Conservation (phyloP, 2,113 vertebrate species). For the Verasper variegatus region DNA sequence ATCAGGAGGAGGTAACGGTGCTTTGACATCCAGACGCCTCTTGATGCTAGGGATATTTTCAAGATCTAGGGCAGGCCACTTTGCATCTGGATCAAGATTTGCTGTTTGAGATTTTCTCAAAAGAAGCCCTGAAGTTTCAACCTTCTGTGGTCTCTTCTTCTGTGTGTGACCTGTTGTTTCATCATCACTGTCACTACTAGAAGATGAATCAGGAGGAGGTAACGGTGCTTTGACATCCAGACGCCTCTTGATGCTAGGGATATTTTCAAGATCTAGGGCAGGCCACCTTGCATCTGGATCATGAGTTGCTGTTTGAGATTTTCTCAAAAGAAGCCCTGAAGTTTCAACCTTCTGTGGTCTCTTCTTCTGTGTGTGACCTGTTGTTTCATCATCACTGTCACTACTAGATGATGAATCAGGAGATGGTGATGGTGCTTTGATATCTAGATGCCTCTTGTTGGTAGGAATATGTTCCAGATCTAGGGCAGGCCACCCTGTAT, state of each 20-base stretch:
- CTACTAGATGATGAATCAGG: slow-evolving; percentile 24
- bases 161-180: neutral
- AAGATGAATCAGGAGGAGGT: neutral
- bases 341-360: too few relatives aligned
- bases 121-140: neutral
- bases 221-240: slow-evolving; percentile 38
- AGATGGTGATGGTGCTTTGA: slow-evolving; percentile 8
- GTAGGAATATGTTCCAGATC: neutral
- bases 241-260: slow-evolving; percentile 4
- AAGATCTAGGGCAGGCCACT: neutral
- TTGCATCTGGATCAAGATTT: neutral
- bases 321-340: neutral
- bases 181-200: slow-evolving; percentile 21
- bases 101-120: neutral
- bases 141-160: neutral
- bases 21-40: slow-evolving; percentile 40
- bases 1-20: neutral
- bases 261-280: neutral
- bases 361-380: neutral
- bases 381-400: slow-evolving; percentile 19
- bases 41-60: neutral
- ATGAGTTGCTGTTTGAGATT: neutral
- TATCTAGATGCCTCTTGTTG: slow-evolving; percentile 29
- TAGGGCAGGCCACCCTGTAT: neutral
- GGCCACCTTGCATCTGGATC: neutral